phyloP scores from a whole-genome alignment of 1,140 invertebrate genomes.

The Magallana angulata region DNA sequence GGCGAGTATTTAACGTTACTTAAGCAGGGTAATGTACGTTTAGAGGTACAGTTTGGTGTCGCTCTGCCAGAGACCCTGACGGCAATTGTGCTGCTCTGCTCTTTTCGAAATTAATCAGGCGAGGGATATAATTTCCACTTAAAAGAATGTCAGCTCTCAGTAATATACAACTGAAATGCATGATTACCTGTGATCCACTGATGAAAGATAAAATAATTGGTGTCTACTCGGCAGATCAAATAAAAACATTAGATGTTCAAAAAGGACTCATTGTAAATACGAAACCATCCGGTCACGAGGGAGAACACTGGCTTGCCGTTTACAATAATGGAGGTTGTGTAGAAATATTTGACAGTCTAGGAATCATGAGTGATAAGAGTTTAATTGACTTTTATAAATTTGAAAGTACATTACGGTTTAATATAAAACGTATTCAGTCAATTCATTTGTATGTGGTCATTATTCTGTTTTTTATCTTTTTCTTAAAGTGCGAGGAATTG shows the following conservation, averaged over 20 bases:
- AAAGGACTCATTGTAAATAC: conserved; percentile 53
- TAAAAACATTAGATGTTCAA: not conserved
- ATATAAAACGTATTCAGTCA: not conserved
- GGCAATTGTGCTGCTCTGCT: no score
- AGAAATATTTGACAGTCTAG: conserved; percentile 54
- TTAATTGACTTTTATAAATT: conserved; percentile 27
- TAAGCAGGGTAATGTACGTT: no score
- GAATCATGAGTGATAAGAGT: conserved; percentile 20
- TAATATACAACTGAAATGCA: conserved; percentile 41
- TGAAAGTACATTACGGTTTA: not conserved
- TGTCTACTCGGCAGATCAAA: conserved; percentile 46
- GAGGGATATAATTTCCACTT: conserved; percentile 27
- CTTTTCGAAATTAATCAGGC: conserved; percentile 56
- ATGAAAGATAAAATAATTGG: conserved; percentile 30
- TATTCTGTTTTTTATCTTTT: conserved; percentile 51
- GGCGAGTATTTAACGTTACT: no score
- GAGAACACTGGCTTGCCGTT: conserved; percentile 37
- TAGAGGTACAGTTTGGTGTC: no score
- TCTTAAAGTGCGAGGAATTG: conserved; percentile 16
- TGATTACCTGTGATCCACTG: conserved; percentile 52
- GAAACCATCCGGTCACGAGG: not conserved
- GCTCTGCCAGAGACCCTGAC: no score
- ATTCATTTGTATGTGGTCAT: conserved; percentile 40
- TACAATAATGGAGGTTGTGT: conserved; percentile 32
- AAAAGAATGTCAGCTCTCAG: conserved; percentile 28